phyloP scores from a whole-genome alignment of 2,113 vertebrate genomes.

The Mystacornis crossleyi region DNA sequence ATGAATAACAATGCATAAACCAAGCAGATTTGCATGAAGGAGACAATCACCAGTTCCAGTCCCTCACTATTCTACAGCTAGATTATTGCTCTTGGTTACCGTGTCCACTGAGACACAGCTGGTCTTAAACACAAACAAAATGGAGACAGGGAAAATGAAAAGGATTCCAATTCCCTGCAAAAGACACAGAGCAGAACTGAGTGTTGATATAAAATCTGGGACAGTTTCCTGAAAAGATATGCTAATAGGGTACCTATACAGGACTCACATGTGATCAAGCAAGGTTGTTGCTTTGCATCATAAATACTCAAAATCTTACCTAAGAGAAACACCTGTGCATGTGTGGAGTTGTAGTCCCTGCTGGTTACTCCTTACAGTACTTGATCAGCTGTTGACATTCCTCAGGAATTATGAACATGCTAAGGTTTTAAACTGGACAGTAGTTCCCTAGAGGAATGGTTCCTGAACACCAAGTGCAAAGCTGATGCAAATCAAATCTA shows the following conservation, averaged over 20 bases:
- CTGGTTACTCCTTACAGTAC: background rate
- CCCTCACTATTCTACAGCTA: background rate
- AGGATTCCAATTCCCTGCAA: background rate
- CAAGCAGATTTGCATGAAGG: background rate
- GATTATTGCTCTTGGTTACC: background rate
- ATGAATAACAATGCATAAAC: background rate
- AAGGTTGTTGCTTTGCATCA: background rate
- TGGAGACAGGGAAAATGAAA: background rate
- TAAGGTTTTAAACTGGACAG: background rate
- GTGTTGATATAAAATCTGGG: background rate
- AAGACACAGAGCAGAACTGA: background rate
- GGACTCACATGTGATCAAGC: background rate
- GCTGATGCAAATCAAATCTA: background rate
- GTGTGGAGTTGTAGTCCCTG: background rate
- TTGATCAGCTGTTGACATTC: background rate
- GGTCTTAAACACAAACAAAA: background rate
- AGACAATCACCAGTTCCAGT: background rate
- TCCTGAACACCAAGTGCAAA: background rate
- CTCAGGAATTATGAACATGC: background rate
- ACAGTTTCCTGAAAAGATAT: background rate
- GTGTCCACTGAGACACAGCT: background rate
- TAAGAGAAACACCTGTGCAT: background rate
- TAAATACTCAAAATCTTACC: background rate
- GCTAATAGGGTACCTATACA: background rate
- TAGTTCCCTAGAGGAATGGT: background rate